Evolutionary conservation across 2,797 vertebrate species (phyloP).

Genomic region (Mycteria americana): DNA sequence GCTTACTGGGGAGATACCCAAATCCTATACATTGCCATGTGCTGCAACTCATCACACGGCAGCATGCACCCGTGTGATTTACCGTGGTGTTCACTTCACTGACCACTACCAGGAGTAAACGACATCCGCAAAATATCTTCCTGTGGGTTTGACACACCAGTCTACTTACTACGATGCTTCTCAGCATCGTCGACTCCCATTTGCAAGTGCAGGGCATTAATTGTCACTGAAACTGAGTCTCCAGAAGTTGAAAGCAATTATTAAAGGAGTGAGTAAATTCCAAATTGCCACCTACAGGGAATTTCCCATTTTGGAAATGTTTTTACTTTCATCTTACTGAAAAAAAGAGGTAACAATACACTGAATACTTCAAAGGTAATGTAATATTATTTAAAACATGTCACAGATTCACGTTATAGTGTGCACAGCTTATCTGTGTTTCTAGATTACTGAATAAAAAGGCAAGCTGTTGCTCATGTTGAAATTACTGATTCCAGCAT

Average conservation of each 20-base stretch:
- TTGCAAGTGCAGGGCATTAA: background rate
- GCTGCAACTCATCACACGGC: rapidly evolving
- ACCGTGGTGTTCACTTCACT: background rate
- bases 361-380: background rate
- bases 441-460: background rate
- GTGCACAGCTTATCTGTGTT: background rate
- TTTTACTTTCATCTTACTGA: background rate
- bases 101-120: background rate
- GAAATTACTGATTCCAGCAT: background rate
- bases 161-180: rapidly evolving
- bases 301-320: background rate
- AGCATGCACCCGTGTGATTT: rapidly evolving
- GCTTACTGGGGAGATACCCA: background rate
- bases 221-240: background rate
- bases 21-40: rapidly evolving
- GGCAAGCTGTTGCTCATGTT: background rate
- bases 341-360: background rate
- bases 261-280: background rate
- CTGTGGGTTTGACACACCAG: background rate
- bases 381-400: background rate
- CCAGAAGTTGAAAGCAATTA: background rate
- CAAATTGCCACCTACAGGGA: background rate
- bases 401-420: background rate
- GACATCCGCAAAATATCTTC: background rate
- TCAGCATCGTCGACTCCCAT: background rate